phyloP scores from a whole-genome alignment of 2,113 vertebrate genomes.

The Calidris pugnax region DNA sequence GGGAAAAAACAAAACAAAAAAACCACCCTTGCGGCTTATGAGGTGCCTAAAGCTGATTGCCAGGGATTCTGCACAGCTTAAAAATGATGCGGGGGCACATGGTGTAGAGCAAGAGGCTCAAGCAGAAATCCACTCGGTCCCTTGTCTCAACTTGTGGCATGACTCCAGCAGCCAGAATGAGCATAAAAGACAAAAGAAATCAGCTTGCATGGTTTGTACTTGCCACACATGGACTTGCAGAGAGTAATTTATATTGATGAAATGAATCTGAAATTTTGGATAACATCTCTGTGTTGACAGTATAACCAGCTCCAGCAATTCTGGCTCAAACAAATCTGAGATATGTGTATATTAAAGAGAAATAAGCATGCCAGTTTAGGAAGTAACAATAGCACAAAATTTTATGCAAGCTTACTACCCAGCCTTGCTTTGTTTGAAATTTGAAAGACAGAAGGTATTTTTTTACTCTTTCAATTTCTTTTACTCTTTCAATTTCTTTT shows the following conservation, averaged over 20 bases:
- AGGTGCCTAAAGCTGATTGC: neutral
- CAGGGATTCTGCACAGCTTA: neutral
- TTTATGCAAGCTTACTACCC: neutral
- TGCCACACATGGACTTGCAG: neutral
- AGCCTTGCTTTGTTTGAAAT: neutral
- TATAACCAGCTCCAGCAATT: neutral
- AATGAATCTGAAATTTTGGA: neutral
- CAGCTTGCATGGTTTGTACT: neutral
- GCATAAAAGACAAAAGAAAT: neutral
- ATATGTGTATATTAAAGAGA: rapidly evolving
- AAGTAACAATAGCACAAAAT: neutral
- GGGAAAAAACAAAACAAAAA: neutral
- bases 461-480: neutral
- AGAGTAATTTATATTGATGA: neutral
- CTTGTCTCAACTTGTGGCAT: neutral
- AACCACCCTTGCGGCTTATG: neutral
- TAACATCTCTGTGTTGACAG: neutral
- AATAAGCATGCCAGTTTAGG: neutral
- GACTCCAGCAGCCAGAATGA: neutral
- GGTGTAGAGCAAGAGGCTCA: neutral
- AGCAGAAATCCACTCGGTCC: neutral
- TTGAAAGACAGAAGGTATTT: neutral
- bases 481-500: neutral
- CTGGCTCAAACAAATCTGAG: neutral
- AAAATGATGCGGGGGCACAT: neutral